Evolutionary conservation across 1,140 invertebrate genomes (phyloP).

Genomic region (Nasonia giraulti): DNA sequence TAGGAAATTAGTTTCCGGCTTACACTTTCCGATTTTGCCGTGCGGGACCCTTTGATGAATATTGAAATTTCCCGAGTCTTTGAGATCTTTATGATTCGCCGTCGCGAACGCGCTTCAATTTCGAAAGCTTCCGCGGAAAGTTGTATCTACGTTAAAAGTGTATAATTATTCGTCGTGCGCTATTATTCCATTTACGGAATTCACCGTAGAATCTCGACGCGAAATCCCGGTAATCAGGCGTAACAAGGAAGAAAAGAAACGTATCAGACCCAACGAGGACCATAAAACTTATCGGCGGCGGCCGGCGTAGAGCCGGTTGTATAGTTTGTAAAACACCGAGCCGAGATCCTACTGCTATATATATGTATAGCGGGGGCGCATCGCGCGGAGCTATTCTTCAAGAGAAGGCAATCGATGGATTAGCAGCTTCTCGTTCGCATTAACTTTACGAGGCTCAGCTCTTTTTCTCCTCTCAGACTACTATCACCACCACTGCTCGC

Average conservation of each 20-base stretch:
- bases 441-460: constrained; percentile 31
- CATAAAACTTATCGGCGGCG: not conserved
- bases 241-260: too few species aligned
- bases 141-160: too few species aligned
- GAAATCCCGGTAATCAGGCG: too few species aligned
- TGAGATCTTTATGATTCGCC: not conserved
- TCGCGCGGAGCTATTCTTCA: not conserved
- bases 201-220: too few species aligned
- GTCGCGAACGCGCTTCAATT: too few species aligned
- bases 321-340: not conserved
- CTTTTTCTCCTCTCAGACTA: not conserved
- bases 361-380: not conserved
- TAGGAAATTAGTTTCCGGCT: not conserved
- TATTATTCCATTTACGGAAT: too few species aligned
- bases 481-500: too few species aligned
- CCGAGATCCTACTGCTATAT: not conserved
- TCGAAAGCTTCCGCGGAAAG: too few species aligned
- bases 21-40: not conserved
- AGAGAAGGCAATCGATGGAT: constrained; percentile 59
- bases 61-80: not conserved
- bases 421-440: constrained; percentile 58
- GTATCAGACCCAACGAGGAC: not conserved
- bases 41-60: not conserved
- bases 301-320: not conserved
- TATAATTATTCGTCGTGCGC: too few species aligned